Percentiles rank a stretch among this genome's conserved stretches.
Evolutionary conservation across 2,113 vertebrate species (phyloP).

Genomic region (Rhinolophus sinicus): DNA sequence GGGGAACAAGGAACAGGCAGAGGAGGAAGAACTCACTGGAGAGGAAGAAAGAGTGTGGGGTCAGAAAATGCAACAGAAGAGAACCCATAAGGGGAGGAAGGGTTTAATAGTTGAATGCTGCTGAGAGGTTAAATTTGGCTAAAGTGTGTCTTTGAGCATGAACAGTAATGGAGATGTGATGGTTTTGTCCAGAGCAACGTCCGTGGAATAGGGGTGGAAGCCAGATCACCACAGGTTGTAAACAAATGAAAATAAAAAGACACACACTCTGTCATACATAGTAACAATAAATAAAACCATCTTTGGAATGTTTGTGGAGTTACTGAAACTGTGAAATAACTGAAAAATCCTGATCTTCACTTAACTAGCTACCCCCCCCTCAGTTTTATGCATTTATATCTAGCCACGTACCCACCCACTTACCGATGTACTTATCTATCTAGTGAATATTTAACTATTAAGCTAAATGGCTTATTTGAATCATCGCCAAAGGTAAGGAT

Average conservation of each 20-base stretch:
- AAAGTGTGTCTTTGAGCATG: rapidly evolving
- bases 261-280: too few relatives aligned
- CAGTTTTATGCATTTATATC: background rate
- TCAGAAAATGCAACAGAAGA: background rate
- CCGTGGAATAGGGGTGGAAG: background rate
- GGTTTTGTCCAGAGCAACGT: background rate
- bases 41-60: background rate
- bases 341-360: background rate
- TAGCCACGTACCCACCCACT: background rate
- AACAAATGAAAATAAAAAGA: background rate
- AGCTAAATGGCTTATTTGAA: slow-evolving; percentile 1
- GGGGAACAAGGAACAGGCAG: background rate
- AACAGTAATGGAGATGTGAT: background rate
- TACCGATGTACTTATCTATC: background rate
- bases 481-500: background rate
- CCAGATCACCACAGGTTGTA: background rate
- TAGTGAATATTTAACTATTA: background rate
- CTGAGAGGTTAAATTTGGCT: background rate
- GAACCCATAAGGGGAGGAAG: background rate
- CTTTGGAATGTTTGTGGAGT: background rate
- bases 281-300: background rate
- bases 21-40: background rate
- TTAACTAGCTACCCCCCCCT: background rate
- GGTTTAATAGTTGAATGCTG: background rate
- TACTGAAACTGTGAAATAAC: background rate